Base-by-base conservation (phyloP, 2,797 vertebrate species). In the Mastacembelus armatus region DNA sequence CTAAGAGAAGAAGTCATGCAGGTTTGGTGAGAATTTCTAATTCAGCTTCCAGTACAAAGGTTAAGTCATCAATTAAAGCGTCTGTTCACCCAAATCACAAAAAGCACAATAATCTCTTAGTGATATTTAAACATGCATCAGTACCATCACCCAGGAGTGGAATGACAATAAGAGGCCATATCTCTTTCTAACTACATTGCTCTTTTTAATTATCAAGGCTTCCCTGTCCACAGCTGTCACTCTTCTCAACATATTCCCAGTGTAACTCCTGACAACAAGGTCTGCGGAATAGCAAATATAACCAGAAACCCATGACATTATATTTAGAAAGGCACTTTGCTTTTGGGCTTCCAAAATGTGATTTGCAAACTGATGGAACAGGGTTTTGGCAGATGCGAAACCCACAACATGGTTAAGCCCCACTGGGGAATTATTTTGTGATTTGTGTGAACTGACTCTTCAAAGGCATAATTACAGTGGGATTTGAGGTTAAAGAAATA, bases 1-100 rank as follows among this genome's bases (percentile, higher is more conserved):
- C 60, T 29, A 43, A 57, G 71, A 84, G 66, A 80, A 77, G 79
- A 82, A 74, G 71, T 78, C 88, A 90, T 91, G 89, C 90, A 81
- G 60, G 56, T 77, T 81, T 52, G 62, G 63, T 84, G 75, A 82
- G 66, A 48, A 44, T 21, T 47, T 71, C 54, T 74, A 85, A 59
- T 5, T 70, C 44, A 81, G 59, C 36, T 44, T 72, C 38, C 30
- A 74, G 30, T 47, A 81, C 18, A 77, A 51, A 50, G 50, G 80
- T 87, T 85, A 71, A 64, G 35, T 73, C 15, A 57, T 74, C 35
- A 77, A 40, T 36, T 73, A 79, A 83, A 81, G 78, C 52, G 63
- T 73, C 64, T 1, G 8, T 72, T 80, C 73, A 79, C 32, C 10
- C 21, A 74, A 67, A 70, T 47, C 52, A 71, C 51, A 66, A 33